Percentiles rank a stretch among this genome's conserved stretches.
phyloP scores from a whole-genome alignment of 1,140 invertebrate genomes.

The Aphaenogaster floridana region DNA sequence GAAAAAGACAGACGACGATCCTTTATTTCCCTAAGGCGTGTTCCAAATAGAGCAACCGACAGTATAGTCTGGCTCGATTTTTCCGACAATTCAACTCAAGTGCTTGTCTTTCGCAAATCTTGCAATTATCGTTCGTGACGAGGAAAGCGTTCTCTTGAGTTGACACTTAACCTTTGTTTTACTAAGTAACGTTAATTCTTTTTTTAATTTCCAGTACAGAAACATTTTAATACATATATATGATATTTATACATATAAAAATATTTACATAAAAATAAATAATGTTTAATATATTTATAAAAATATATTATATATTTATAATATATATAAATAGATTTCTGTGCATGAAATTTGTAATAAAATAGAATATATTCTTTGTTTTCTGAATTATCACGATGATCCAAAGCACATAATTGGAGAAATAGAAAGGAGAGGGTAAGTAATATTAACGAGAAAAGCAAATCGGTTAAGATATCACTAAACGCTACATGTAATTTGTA shows the following conservation, averaged over 20 bases:
- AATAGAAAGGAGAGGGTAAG: background rate
- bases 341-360: background rate
- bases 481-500: background rate
- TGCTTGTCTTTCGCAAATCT: background rate
- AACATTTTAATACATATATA: too few species aligned
- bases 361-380: background rate
- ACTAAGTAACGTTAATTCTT: background rate
- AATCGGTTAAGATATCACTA: background rate
- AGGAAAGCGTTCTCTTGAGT: background rate
- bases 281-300: background rate
- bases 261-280: background rate
- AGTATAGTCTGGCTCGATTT: background rate
- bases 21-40: slow-evolving; percentile 72
- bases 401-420: background rate
- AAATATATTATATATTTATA: background rate
- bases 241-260: background rate
- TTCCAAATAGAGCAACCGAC: slow-evolving; percentile 36
- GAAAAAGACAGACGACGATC: slow-evolving; percentile 71
- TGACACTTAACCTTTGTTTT: background rate
- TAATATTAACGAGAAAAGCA: background rate
- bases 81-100: background rate
- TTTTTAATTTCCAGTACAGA: too few species aligned
- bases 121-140: background rate
- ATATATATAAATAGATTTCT: background rate
- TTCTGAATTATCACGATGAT: background rate